Conservation (phyloP, 2,797 vertebrate species). For the Rhabdomys pumilio region DNA sequence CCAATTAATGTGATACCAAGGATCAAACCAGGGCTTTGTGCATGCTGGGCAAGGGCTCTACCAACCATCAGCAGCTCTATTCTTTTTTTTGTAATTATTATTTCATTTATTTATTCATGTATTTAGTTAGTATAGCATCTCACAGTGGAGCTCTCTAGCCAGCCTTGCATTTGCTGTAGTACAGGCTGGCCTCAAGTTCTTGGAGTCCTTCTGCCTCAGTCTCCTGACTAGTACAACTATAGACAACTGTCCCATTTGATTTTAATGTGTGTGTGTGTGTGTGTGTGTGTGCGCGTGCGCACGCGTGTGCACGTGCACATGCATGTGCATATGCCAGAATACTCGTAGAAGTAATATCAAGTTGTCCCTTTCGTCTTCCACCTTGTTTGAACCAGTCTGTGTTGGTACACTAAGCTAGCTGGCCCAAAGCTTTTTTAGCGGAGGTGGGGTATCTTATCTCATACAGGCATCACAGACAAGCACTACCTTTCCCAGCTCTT, state of each 20-base stretch:
- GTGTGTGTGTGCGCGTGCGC: not conserved
- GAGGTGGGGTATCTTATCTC: too few relatives aligned
- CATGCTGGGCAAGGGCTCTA: not conserved
- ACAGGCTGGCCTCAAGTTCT: not conserved
- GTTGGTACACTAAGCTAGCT: not conserved
- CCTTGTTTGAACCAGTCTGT: not conserved
- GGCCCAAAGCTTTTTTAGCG: not conserved
- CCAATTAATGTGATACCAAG: not conserved
- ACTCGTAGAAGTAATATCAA: not conserved
- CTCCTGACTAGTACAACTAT: not conserved
- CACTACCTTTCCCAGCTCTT: not conserved
- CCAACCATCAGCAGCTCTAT: not conserved
- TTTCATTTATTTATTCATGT: not conserved
- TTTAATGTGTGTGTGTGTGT: too few relatives aligned
- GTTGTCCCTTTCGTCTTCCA: not conserved
- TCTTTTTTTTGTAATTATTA: not conserved
- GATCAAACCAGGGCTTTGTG: not conserved
- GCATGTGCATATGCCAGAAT: not conserved
- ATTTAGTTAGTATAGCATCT: not conserved
- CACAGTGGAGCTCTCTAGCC: not conserved
- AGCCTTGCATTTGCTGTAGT: not conserved
- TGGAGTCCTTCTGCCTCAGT: not conserved
- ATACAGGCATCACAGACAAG: not conserved
- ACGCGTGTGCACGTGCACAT: accelerated
- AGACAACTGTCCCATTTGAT: not conserved